Conservation (phyloP, 2,888 invertebrate genomes). For the Noctua comes region DNA sequence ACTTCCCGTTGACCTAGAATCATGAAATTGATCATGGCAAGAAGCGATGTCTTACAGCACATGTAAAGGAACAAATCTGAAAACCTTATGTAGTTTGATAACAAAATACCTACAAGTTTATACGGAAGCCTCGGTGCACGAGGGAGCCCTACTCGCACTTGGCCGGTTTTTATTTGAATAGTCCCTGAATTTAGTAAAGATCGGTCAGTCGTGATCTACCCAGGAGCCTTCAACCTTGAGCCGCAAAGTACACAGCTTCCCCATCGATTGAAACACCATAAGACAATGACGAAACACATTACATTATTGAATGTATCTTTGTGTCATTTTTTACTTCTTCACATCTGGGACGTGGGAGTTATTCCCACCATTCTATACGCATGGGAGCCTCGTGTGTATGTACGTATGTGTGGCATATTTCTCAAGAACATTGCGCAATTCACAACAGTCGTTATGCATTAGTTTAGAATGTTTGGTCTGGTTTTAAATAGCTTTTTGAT, state of each 20-base stretch:
- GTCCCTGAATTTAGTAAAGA: not conserved
- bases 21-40: no score
- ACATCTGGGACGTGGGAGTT: constrained; percentile 78
- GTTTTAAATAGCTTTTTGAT: constrained; percentile 30
- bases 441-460: constrained; percentile 63
- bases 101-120: no score
- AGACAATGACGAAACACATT: constrained; percentile 64
- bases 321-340: constrained; percentile 65
- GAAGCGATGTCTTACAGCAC: no score
- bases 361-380: constrained; percentile 73
- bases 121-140: no score
- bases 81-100: no score
- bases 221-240: constrained; percentile 24
- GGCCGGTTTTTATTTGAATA: no score
- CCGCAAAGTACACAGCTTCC: not conserved
- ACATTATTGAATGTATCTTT: constrained; percentile 65
- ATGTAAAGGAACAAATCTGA: no score
- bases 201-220: not conserved
- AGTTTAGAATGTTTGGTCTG: constrained; percentile 60
- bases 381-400: constrained; percentile 62
- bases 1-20: no score
- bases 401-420: constrained; percentile 61
- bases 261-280: constrained; percentile 31
- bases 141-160: no score
- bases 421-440: constrained; percentile 65